Conservation (phyloP, 1,140 invertebrate genomes). For the Tetramorium parvispinum region DNA sequence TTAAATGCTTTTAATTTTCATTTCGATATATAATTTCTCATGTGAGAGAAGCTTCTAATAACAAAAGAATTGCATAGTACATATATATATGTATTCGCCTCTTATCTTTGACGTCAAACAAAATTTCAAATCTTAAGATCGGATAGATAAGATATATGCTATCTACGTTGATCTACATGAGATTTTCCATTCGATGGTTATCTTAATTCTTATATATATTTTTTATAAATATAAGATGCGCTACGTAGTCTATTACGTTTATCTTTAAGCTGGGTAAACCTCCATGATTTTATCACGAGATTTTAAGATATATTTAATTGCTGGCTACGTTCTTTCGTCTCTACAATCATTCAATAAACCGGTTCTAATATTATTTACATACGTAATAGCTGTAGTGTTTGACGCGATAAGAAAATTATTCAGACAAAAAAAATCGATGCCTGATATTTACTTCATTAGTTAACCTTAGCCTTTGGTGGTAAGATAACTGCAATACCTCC, state of each 20-base stretch:
- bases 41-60: background rate
- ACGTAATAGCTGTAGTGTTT: background rate
- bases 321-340: slow-evolving; percentile 13
- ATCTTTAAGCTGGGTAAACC: background rate
- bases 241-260: background rate
- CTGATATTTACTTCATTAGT: slow-evolving; percentile 8
- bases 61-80: background rate
- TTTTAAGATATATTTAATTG: slow-evolving; percentile 65
- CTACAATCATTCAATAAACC: slow-evolving; percentile 42
- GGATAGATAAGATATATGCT: slow-evolving; percentile 37
- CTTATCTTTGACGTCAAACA: background rate
- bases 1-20: background rate
- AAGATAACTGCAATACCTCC: background rate
- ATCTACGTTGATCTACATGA: background rate
- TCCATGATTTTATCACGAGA: slow-evolving; percentile 16
- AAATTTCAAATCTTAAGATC: slow-evolving; percentile 9
- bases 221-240: background rate
- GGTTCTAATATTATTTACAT: slow-evolving; percentile 57
- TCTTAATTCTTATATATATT: background rate
- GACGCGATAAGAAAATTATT: slow-evolving; percentile 35
- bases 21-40: background rate
- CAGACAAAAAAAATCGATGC: background rate
- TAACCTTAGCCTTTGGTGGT: background rate
- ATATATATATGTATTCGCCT: background rate
- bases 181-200: background rate